Base-by-base conservation (phyloP, 2,888 invertebrate species). In the Galerucella nymphaeae region DNA sequence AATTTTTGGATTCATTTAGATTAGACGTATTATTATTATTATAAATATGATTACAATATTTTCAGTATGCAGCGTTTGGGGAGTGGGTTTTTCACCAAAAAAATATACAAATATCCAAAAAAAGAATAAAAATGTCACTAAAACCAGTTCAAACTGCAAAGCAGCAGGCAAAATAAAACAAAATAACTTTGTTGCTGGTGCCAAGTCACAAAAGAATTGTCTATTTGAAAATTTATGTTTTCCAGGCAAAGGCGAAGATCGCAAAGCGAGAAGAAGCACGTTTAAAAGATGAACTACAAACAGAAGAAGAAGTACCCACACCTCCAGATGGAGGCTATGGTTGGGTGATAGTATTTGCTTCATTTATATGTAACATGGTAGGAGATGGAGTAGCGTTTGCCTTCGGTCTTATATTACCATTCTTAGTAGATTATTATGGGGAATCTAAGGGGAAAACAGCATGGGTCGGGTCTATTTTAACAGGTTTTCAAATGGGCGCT, bases 381-480 rank as follows among this genome's bases (percentile, higher is more conserved):
- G 97, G 99, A 72, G 99, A 99, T 86, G 99, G 97, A 81, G 97
- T 99, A 76, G 96, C 97, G n/a, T 99, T 98, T 87, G 96, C 98
- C 10, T 99, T 98, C 86, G 98, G 99, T 69, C 94, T 98, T 83
- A 96, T 96, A 88, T 90, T 96, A 63, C 90, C 91, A 23, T 92
- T 94, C 82, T 92, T 96, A 82, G 94, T 94, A 73, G 88, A 87
- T 2, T 92, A 92, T 84, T 99, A 96, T 85, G 92, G 92, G 30
- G 94, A 94, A 83, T 94, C 95, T 68, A 94, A 94, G 95, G 95
- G 95, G 68, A 95, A 92, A 77, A 93, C 94, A 45, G 96, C 98
- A 65, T 96, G 97, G 94, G 95, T 96, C 71, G 97, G 98, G 78
- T 97, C 97, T 78, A 90, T 98, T 68, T 90, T 99, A 50, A 96